These are phyloP conservation scores for Eupithecia pulchellata DNA, from an alignment of 2,888 invertebrate genomes.

Conservation along the genomic window DNA sequence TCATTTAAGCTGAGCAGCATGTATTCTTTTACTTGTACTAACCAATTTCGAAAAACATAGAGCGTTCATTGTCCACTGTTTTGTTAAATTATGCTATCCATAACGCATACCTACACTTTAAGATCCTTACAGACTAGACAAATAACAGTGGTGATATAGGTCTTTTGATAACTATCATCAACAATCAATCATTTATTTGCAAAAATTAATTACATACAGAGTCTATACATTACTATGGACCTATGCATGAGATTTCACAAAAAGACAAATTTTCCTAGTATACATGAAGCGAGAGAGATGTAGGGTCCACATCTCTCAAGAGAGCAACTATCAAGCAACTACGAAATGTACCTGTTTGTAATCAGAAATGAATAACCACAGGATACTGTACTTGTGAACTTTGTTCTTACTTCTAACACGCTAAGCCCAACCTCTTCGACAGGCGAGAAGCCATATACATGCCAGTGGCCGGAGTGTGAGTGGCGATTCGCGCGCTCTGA, in stretches of 20 bases:
- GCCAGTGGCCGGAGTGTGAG: conserved; percentile 99
- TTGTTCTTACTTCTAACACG: background rate
- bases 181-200: no score
- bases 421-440: conserved; percentile 45
- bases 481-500: conserved; percentile 98
- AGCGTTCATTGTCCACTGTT: background rate
- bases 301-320: background rate
- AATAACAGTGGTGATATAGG: no score
- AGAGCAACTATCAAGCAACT: background rate
- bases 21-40: background rate
- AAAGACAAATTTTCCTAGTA: background rate
- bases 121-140: no score
- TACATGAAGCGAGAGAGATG: background rate
- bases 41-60: conserved; percentile 1
- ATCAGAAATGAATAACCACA: background rate
- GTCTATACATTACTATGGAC: no score
- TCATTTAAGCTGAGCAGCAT: background rate
- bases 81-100: background rate
- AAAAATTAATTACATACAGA: no score
- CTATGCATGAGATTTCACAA: background rate
- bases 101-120: background rate
- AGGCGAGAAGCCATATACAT: conserved; percentile 99
- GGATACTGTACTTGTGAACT: background rate
- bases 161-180: no score
- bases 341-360: background rate